A percentile compares a stretch with the other conserved stretches of the same genome.
These are phyloP conservation scores for Empidonax traillii DNA, from an alignment of 2,113 vertebrate genomes.

Conservation along the genomic window DNA sequence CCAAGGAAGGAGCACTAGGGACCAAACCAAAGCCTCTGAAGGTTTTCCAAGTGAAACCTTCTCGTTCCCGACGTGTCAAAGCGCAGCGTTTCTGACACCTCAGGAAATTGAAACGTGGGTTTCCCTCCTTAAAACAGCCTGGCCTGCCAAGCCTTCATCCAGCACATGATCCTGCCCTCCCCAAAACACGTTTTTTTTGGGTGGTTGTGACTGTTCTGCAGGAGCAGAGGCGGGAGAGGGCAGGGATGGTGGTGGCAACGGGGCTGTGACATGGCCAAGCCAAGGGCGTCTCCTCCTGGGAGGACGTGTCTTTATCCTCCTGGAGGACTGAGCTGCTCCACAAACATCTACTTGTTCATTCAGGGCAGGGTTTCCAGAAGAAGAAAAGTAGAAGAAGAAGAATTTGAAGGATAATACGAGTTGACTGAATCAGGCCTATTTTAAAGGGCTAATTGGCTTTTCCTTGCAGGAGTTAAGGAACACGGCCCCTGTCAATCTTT, in stretches of 20 bases:
- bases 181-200: not conserved
- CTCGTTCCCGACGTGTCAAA: not conserved
- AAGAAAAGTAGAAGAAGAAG: no score
- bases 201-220: not conserved
- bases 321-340: not conserved
- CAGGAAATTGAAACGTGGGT: not conserved
- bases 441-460: not conserved
- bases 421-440: not conserved
- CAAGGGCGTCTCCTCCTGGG: not conserved
- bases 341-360: not conserved
- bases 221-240: not conserved
- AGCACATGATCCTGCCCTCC: not conserved
- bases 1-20: fast-evolving
- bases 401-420: not conserved
- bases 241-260: not conserved
- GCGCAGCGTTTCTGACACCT: not conserved
- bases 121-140: not conserved
- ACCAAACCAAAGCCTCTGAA: not conserved
- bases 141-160: not conserved
- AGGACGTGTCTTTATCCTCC: fast-evolving
- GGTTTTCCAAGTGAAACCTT: not conserved
- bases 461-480: not conserved
- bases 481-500: not conserved
- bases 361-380: not conserved
- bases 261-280: no score